Evolutionary conservation across 2,797 vertebrate species (phyloP).

Genomic region (Sandelia bainsii): DNA sequence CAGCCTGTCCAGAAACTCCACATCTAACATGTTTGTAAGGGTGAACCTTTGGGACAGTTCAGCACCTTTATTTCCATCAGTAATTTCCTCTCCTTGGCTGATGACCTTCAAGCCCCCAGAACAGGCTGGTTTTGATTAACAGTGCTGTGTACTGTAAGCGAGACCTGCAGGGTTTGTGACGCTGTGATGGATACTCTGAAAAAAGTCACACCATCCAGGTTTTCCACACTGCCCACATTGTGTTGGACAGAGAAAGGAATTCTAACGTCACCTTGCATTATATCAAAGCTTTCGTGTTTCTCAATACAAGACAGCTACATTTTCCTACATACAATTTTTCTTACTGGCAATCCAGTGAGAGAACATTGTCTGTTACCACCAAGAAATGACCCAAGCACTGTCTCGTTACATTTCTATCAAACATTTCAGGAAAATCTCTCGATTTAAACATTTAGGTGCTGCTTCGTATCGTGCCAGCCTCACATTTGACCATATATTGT

Average conservation of each 20-base stretch:
- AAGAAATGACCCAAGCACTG: constrained; percentile 64
- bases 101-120: constrained; percentile 74
- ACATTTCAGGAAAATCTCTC: constrained; percentile 52
- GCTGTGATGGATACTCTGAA: constrained; percentile 84
- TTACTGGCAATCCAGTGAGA: constrained; percentile 66
- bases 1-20: constrained; percentile 54
- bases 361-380: constrained; percentile 70
- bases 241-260: constrained; percentile 75
- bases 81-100: constrained; percentile 72
- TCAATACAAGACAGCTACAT: constrained; percentile 60
- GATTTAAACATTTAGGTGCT: constrained; percentile 60
- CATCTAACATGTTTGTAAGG: constrained; percentile 50
- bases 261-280: constrained; percentile 79
- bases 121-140: constrained; percentile 87
- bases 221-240: constrained; percentile 79
- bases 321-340: constrained; percentile 68
- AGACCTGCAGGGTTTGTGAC: constrained; percentile 83
- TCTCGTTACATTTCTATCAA: constrained; percentile 73
- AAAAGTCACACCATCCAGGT: constrained; percentile 73
- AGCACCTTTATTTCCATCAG: constrained; percentile 79
- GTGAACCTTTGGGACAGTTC: constrained; percentile 57
- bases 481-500: constrained; percentile 72
- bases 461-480: constrained; percentile 66
- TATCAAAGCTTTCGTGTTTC: constrained; percentile 70
- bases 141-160: constrained; percentile 84